phyloP scores from a whole-genome alignment of 2,888 invertebrate species.

The Scotopteryx bipunctaria region DNA sequence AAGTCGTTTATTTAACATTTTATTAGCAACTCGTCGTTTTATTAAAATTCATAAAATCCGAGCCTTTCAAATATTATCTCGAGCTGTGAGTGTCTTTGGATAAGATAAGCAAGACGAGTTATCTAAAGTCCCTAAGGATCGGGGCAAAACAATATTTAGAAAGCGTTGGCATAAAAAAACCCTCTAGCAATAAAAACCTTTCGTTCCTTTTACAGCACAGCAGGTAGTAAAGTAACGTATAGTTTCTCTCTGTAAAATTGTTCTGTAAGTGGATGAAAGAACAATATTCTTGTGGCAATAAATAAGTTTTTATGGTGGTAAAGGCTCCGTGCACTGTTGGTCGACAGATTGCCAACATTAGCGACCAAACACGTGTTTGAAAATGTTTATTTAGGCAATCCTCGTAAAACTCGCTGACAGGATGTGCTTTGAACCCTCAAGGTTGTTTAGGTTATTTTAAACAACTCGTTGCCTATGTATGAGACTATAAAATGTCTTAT shows the following conservation, averaged over 20 bases:
- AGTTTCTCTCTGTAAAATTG: slow-evolving; percentile 51
- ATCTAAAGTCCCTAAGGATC: slow-evolving; percentile 60
- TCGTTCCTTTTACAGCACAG: slow-evolving; percentile 56
- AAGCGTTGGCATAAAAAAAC: slow-evolving; percentile 58
- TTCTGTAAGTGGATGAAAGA: slow-evolving; percentile 60
- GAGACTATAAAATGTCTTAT: slow-evolving; percentile 21
- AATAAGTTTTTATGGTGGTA: slow-evolving; percentile 61
- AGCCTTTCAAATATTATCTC: slow-evolving; percentile 53
- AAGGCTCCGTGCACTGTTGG: slow-evolving; percentile 48
- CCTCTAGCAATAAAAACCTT: slow-evolving; percentile 55
- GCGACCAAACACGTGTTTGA: slow-evolving; percentile 69
- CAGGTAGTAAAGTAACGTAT: slow-evolving; percentile 62
- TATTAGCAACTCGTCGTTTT: slow-evolving; percentile 25
- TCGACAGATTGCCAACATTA: slow-evolving; percentile 56
- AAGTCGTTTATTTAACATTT: too few species aligned
- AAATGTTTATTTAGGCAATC: slow-evolving; percentile 79
- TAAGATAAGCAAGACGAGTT: slow-evolving; percentile 70
- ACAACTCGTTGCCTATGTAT: slow-evolving; percentile 38
- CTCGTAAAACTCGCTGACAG: slow-evolving; percentile 74
- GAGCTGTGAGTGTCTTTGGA: slow-evolving; percentile 56
- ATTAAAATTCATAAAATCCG: slow-evolving; percentile 41
- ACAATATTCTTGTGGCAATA: slow-evolving; percentile 65
- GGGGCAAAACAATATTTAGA: slow-evolving; percentile 65
- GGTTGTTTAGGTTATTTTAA: slow-evolving; percentile 69
- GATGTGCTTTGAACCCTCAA: slow-evolving; percentile 79